phyloP scores from a whole-genome alignment of 2,888 invertebrate species.

The Meta bourneti region DNA sequence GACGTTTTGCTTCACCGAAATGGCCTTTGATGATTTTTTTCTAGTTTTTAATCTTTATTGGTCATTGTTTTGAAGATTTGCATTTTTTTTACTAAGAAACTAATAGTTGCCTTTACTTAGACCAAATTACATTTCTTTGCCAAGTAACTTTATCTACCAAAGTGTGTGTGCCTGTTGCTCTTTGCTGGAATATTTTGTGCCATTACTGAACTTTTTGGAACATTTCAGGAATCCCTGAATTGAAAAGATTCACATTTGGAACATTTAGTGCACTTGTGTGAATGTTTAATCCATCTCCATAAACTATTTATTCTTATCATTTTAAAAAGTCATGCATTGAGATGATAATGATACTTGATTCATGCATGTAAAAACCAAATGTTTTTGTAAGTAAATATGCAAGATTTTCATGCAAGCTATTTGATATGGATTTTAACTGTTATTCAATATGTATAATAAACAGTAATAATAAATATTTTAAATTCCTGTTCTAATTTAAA shows the following conservation, averaged over 20 bases:
- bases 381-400: not conserved
- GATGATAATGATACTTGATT: not conserved
- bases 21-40: no score
- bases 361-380: slow-evolving; percentile 3
- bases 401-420: not conserved
- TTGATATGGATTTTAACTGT: not conserved
- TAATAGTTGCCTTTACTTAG: no score
- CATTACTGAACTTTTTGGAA: not conserved
- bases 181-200: not conserved
- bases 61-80: no score
- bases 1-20: no score
- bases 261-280: not conserved
- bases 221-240: not conserved
- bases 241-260: not conserved
- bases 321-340: slow-evolving; percentile 4
- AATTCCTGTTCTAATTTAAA: not conserved
- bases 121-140: no score
- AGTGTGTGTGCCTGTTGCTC: not conserved
- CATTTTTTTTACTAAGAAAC: no score
- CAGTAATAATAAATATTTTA: not conserved
- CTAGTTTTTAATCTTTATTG: no score
- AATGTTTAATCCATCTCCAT: not conserved
- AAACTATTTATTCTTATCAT: slow-evolving; percentile 33
- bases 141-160: no score
- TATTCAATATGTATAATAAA: not conserved